A percentile compares a stretch with the other conserved stretches of the same genome.
These are phyloP conservation scores for Hemiscyllium ocellatum DNA, from an alignment of 2,113 vertebrate genomes.

Conservation along the genomic window DNA sequence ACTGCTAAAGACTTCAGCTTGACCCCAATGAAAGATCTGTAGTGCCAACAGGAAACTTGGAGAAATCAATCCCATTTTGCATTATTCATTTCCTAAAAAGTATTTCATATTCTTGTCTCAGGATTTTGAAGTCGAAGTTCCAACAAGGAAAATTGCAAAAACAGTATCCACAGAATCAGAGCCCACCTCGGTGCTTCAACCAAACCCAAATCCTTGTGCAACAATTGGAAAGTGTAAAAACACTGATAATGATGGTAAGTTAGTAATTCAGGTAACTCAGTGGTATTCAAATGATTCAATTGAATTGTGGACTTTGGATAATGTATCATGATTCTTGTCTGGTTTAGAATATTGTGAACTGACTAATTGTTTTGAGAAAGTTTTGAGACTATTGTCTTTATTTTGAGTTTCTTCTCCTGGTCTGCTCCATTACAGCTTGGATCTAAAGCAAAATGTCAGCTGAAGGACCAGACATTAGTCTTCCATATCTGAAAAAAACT, in stretches of 20 bases:
- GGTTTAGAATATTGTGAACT: background rate
- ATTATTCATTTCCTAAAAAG: background rate
- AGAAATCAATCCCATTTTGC: background rate
- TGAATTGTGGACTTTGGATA: background rate
- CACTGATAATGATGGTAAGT: slow-evolving; percentile 56
- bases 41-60: background rate
- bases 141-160: slow-evolving; percentile 55
- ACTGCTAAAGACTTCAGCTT: background rate
- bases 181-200: slow-evolving; percentile 68
- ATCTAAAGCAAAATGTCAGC: too few species aligned
- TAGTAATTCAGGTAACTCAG: background rate
- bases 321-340: background rate
- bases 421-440: too few species aligned
- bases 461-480: too few species aligned
- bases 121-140: slow-evolving; percentile 53
- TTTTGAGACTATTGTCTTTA: too few species aligned
- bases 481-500: too few species aligned
- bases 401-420: too few species aligned
- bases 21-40: background rate
- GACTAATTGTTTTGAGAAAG: background rate
- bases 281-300: background rate
- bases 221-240: slow-evolving; percentile 51
- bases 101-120: slow-evolving; percentile 46
- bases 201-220: slow-evolving; percentile 71
- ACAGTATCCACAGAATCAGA: slow-evolving; percentile 56